Conservation (phyloP, 2,797 vertebrate species). For the Anguilla obscura region DNA sequence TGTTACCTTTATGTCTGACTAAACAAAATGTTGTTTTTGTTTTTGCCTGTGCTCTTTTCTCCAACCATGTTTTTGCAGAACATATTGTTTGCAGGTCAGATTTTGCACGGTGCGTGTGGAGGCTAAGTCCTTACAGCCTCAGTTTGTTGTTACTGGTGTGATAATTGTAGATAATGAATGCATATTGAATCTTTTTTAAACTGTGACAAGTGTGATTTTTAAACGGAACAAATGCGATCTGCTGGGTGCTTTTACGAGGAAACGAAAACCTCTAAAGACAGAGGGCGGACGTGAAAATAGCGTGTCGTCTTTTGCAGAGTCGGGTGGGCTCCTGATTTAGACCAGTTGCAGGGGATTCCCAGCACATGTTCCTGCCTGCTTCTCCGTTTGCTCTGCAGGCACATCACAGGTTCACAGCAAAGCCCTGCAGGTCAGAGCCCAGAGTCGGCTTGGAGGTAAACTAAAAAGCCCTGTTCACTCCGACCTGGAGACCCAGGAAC, state of each 20-base stretch:
- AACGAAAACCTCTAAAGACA: not conserved
- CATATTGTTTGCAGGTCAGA: not conserved
- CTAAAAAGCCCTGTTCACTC: not conserved
- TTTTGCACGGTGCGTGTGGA: not conserved
- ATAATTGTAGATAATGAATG: not conserved
- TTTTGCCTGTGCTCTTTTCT: not conserved
- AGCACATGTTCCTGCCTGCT: slow-evolving; percentile 44
- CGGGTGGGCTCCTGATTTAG: slow-evolving; percentile 49
- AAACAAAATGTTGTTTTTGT: not conserved
- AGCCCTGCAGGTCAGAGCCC: not conserved
- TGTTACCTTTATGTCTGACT: not conserved
- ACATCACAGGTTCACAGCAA: not conserved
- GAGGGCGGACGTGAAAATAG: slow-evolving; percentile 46
- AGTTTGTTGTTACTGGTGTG: not conserved
- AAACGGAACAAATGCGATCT: not conserved
- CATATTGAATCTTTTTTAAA: not conserved
- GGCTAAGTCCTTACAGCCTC: not conserved
- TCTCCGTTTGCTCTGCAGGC: slow-evolving; percentile 15
- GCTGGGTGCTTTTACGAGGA: slow-evolving; percentile 4
- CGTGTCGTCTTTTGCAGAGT: slow-evolving; percentile 36
- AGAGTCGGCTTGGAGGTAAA: not conserved
- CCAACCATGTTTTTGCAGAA: not conserved
- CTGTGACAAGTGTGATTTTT: not conserved
- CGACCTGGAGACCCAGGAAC: not conserved
- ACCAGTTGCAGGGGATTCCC: slow-evolving; percentile 54